Conservation (phyloP, 2,113 vertebrate species). For the Callocephalon fimbriatum region DNA sequence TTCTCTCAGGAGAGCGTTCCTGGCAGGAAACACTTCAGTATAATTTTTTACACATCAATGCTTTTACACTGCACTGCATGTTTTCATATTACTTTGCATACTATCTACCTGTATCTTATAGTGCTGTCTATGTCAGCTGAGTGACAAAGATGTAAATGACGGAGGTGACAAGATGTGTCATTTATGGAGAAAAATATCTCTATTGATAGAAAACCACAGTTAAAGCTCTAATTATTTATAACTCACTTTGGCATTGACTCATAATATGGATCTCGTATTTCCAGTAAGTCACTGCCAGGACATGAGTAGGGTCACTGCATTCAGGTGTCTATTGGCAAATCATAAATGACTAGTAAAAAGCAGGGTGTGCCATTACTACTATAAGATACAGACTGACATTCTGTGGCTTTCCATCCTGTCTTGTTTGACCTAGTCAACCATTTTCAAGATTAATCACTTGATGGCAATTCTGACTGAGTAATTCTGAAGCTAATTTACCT, state of each 20-base stretch:
- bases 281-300: neutral
- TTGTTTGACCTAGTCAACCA: neutral
- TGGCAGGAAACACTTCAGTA: neutral
- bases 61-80: neutral
- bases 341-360: neutral
- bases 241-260: neutral
- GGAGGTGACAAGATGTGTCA: neutral
- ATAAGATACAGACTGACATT: neutral
- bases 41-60: neutral
- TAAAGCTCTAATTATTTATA: neutral
- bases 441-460: neutral
- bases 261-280: neutral
- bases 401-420: neutral
- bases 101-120: neutral
- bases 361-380: neutral
- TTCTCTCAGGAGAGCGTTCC: neutral
- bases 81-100: neutral
- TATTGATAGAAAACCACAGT: neutral
- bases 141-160: neutral
- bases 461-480: neutral
- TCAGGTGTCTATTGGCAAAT: neutral
- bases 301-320: neutral
- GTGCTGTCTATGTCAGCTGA: neutral
- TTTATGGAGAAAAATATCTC: neutral
- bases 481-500: neutral